Evolutionary conservation across 2,888 invertebrate genomes (phyloP), one percentile per base, ranked within the genome.

Genomic region (Malthinus flaveolus): DNA sequence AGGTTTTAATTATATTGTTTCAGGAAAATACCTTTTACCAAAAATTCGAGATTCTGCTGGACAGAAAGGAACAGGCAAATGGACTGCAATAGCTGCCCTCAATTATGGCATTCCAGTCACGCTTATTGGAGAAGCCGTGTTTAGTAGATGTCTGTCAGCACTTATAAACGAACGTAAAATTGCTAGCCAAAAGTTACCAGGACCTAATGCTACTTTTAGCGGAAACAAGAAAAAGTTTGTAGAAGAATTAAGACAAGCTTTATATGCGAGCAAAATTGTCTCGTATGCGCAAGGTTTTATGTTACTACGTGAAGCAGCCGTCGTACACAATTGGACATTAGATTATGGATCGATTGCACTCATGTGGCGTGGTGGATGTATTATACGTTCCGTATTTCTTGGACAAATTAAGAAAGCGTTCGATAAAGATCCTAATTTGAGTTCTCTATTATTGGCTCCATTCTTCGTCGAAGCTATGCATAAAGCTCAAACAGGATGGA

Each of bases 321-420:
- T 88, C 75, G 87, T 92, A 67, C 89, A 95, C 74, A 86, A 88
- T 5, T 99, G 99, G 99, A 89, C 93, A 63, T 82, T 99, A 60
- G 98, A 99, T 81, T 96, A 97, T 73, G 99, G 98, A 48, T 94
- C 94, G 54, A 97, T 99, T 65, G 98, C 99, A 1, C 82, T 99
- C 39, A 99, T 99, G 98, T 99, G 99, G 99, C 87, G 98, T 62
- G 97, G 97, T 10, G 98, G 98, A n/a, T 98, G 97, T 78, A 98
- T 98, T 73, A 98, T 97, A 73, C 85, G 97, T 76, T 94, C 93
- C 74, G 89, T 84, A 8, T 95, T 96, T 77, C 80, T 96, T 68
- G 93, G 93, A 32, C 91, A 94, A 76, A 95, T 96, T 71, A 95
- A 98, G 82, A 85, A 87, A 10, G 98, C 99, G 0, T 99, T 93